Evolutionary conservation across 2,113 vertebrate species (phyloP).

Genomic region (Larimichthys polyactis): DNA sequence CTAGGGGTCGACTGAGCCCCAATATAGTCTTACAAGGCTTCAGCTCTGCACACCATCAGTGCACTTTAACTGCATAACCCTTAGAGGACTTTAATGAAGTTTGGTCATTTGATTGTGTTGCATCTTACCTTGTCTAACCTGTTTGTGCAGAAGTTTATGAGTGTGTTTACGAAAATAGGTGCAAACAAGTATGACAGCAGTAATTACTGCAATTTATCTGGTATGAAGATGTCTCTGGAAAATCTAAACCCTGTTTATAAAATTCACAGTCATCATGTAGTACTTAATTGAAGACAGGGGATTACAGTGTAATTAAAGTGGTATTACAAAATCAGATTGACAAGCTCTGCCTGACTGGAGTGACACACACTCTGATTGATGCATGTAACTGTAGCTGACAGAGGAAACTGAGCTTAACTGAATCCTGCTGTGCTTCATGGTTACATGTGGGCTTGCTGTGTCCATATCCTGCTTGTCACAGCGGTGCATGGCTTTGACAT

Average conservation of each 20-base stretch:
- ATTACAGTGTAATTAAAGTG: not conserved
- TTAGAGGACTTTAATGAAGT: not conserved
- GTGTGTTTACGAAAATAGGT: not conserved
- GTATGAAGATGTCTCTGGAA: not conserved
- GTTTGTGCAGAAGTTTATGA: conserved; percentile 1
- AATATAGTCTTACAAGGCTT: not conserved
- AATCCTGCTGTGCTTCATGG: conserved; percentile 69
- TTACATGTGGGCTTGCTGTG: conserved; percentile 73
- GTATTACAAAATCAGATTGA: conserved; percentile 17
- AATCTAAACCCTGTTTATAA: not conserved
- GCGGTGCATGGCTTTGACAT: conserved; percentile 41
- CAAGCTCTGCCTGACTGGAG: conserved; percentile 7
- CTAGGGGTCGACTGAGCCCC: not conserved
- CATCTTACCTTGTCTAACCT: not conserved
- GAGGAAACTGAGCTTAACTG: conserved; percentile 69
- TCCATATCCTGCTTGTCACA: conserved; percentile 75
- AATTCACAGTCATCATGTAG: not conserved
- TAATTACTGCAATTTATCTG: not conserved
- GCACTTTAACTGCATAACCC: not conserved
- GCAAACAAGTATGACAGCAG: not conserved
- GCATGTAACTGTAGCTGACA: conserved; percentile 68
- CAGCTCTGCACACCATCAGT: not conserved
- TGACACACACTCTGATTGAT: conserved; percentile 52
- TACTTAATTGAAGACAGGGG: not conserved
- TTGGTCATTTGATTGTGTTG: not conserved